Evolutionary conservation across 2,113 vertebrate species (phyloP).

Genomic region (Nyctibius bracteatus): DNA sequence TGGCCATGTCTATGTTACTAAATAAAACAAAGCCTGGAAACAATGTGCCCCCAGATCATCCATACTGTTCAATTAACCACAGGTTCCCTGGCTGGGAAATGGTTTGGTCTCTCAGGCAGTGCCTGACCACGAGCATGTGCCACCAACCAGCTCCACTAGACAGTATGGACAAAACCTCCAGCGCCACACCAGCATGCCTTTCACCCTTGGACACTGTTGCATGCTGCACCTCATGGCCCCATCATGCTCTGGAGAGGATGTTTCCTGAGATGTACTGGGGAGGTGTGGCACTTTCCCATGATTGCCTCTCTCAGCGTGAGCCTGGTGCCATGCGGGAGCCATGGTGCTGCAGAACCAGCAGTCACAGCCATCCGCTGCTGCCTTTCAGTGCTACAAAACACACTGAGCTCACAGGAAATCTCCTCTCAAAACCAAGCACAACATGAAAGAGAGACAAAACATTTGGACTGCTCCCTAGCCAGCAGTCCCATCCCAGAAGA

Average conservation of each 20-base stretch:
- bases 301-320: neutral
- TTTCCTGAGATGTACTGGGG: neutral
- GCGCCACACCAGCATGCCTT: neutral
- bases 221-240: rapidly evolving
- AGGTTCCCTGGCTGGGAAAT: neutral
- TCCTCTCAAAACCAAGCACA: neutral
- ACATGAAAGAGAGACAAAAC: neutral
- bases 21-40: neutral
- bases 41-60: neutral
- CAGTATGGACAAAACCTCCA: neutral
- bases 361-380: neutral
- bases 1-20: neutral
- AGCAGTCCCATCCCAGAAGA: neutral
- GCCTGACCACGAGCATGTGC: neutral
- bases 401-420: neutral
- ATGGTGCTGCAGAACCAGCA: neutral
- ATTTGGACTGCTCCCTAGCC: neutral
- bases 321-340: neutral
- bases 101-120: neutral
- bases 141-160: neutral
- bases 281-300: neutral
- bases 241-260: neutral
- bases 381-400: neutral
- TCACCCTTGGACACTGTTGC: neutral
- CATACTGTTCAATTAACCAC: neutral